Evolutionary conservation across 2,113 vertebrate species (phyloP).

Genomic region (Tyrannus savana): DNA sequence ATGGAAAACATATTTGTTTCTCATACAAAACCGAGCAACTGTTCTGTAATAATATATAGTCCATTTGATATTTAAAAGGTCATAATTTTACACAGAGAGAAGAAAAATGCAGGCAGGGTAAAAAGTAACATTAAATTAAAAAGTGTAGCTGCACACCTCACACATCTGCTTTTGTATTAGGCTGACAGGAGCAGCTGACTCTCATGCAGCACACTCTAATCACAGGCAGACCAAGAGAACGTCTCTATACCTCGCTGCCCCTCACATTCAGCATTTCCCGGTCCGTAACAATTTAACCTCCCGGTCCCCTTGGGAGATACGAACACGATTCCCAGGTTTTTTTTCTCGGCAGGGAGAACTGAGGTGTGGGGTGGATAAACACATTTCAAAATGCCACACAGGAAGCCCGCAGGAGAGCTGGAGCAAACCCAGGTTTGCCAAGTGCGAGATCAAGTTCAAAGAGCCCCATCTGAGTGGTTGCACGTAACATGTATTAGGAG

Average conservation of each 20-base stretch:
- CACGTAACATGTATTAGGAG: not conserved
- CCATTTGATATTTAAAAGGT: conserved; percentile 57
- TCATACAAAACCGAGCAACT: not conserved
- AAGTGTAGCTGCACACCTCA: not conserved
- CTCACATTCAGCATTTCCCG: not conserved
- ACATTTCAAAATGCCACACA: not conserved
- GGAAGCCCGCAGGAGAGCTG: not conserved
- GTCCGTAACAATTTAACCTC: not conserved
- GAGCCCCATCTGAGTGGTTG: fast-evolving
- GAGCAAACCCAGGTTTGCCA: not conserved
- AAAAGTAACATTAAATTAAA: not conserved
- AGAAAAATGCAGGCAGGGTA: conserved; percentile 2
- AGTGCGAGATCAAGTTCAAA: not conserved
- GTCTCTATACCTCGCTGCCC: not conserved
- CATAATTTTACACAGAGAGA: conserved; percentile 51
- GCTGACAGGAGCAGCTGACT: not conserved
- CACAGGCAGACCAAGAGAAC: not conserved
- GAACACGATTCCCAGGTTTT: fast-evolving
- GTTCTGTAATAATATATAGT: conserved; percentile 29
- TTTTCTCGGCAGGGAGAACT: fast-evolving
- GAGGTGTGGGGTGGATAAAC: not conserved
- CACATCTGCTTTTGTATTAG: not conserved
- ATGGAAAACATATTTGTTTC: conserved; percentile 56
- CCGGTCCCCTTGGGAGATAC: not conserved
- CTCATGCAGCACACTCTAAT: not conserved